phyloP scores from a whole-genome alignment of 2,888 invertebrate genomes.

The Elysia crispata region DNA sequence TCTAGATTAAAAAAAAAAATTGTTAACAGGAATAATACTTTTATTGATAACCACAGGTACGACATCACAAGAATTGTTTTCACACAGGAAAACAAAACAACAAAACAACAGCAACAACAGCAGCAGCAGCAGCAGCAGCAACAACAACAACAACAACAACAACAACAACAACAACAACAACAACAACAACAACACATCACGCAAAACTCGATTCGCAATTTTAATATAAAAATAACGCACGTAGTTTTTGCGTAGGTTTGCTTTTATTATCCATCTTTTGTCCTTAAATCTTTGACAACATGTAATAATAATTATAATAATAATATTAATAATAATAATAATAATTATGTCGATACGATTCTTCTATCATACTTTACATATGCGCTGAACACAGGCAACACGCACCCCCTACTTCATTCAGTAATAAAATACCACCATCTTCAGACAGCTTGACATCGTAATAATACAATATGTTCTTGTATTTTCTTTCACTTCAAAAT shows the following conservation, averaged over 20 bases:
- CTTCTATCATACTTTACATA: background rate
- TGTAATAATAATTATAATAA: background rate
- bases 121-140: too few relatives aligned
- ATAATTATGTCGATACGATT: background rate
- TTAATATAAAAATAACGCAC: too few relatives aligned
- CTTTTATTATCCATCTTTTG: slow-evolving; percentile 27
- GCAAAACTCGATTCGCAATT: too few relatives aligned
- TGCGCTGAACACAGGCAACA: background rate
- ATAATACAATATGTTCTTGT: slow-evolving; percentile 27
- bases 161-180: too few relatives aligned
- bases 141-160: too few relatives aligned
- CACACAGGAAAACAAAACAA: too few relatives aligned
- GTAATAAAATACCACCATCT: background rate
- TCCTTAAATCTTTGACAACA: slow-evolving; percentile 21
- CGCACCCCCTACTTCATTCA: background rate
- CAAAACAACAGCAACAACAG: too few relatives aligned
- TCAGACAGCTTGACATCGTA: slow-evolving; percentile 16
- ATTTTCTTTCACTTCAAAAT: slow-evolving; percentile 21
- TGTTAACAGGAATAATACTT: too few relatives aligned
- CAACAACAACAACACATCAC: too few relatives aligned
- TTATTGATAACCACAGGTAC: too few relatives aligned
- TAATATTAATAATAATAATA: background rate
- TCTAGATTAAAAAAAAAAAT: too few relatives aligned
- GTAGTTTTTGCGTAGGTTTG: slow-evolving; percentile 10
- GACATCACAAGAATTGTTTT: too few relatives aligned